These are phyloP conservation scores for Pentamera pediparva DNA, from an alignment of 53 echinoderm and acorn worm genomes.

Conservation along the genomic window DNA sequence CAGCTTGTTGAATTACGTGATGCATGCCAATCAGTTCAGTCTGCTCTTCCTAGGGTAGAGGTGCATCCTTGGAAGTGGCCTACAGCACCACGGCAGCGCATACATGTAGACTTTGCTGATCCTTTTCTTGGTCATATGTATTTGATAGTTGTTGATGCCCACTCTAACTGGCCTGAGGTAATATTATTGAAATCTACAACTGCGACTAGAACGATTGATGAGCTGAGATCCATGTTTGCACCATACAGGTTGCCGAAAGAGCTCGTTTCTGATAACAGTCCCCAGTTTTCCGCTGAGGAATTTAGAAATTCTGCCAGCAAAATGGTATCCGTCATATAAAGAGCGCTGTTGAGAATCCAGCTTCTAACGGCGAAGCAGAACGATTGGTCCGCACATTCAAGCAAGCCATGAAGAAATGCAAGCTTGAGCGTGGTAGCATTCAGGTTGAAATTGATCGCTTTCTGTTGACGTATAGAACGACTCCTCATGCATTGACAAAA, in stretches of 20 bases:
- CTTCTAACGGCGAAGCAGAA: slow-evolving; percentile 30
- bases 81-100: slow-evolving; percentile 4
- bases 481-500: slow-evolving; percentile 1
- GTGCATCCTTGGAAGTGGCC: slow-evolving; percentile 15
- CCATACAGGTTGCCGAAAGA: slow-evolving; percentile 16
- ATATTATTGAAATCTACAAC: slow-evolving; percentile 51
- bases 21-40: neutral
- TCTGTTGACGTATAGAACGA: slow-evolving; percentile 1
- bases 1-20: neutral
- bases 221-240: slow-evolving; percentile 16
- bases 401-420: slow-evolving; percentile 6
- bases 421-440: neutral
- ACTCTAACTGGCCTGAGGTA: slow-evolving; percentile 63
- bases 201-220: slow-evolving; percentile 14
- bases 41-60: neutral
- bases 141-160: slow-evolving; percentile 48
- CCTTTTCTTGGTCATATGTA: slow-evolving; percentile 15
- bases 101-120: slow-evolving; percentile 21
- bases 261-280: slow-evolving; percentile 20
- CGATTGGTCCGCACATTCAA: slow-evolving; percentile 35
- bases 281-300: neutral
- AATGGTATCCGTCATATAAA: slow-evolving; percentile 31
- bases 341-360: slow-evolving; percentile 19
- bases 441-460: neutral
- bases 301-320: neutral